Conservation (phyloP, 1,140 invertebrate genomes). For the Listronotus bonariensis region DNA sequence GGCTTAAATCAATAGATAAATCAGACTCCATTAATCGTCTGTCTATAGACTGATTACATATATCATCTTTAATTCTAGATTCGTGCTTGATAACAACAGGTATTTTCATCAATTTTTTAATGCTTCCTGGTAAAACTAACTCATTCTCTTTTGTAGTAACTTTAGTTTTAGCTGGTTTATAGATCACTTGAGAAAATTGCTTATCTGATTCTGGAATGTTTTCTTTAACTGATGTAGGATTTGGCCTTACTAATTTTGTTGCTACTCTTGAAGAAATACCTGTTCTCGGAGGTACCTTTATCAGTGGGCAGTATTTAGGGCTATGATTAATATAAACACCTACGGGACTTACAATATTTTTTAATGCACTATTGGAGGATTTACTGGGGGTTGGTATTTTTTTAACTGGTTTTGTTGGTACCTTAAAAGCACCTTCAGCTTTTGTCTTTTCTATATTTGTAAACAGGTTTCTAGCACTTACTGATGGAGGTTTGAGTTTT, state of each 20-base stretch:
- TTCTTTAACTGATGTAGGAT: background rate
- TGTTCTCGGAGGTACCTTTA: background rate
- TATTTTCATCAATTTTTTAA: conserved; percentile 2
- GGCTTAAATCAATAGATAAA: conserved; percentile 4
- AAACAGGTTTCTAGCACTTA: conserved; percentile 5
- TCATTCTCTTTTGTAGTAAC: background rate
- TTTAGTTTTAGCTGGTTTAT: conserved; percentile 12
- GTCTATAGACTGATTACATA: background rate
- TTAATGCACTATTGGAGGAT: too few species aligned
- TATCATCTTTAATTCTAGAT: background rate
- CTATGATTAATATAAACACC: conserved; percentile 2
- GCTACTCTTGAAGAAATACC: background rate
- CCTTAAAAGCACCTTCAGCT: too few species aligned
- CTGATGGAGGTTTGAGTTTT: conserved; percentile 4
- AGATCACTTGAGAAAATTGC: background rate
- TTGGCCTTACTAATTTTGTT: background rate
- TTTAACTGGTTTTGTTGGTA: too few species aligned
- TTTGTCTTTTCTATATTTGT: background rate
- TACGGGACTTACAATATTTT: too few species aligned
- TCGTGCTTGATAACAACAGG: conserved; percentile 13
- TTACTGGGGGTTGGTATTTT: too few species aligned
- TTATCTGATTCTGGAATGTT: background rate
- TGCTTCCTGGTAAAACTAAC: conserved; percentile 4
- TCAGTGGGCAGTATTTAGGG: conserved; percentile 10
- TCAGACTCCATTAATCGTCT: conserved; percentile 3